A percentile compares a stretch with the other conserved stretches of the same genome.
These are phyloP conservation scores for Scolanthus callimorphus DNA, from an alignment of 92 coral and sea anemone genomes.

Conservation along the genomic window DNA sequence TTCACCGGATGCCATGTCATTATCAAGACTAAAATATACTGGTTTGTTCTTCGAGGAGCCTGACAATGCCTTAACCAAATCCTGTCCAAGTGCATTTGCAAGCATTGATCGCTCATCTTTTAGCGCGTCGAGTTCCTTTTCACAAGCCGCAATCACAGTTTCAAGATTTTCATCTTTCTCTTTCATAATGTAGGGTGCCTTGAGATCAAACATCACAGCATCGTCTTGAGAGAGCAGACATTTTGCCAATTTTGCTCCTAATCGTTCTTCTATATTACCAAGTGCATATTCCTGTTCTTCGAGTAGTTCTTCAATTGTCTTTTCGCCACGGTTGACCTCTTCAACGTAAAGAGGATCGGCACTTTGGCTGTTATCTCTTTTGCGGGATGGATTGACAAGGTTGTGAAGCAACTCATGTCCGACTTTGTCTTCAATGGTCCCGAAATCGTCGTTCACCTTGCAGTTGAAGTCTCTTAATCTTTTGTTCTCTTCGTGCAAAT, in stretches of 20 bases:
- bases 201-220: background rate
- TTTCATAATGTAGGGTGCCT: slow-evolving; percentile 32
- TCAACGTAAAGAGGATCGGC: slow-evolving; percentile 20
- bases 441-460: slow-evolving; percentile 37
- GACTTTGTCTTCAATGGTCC: slow-evolving; percentile 38
- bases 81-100: slow-evolving; percentile 42
- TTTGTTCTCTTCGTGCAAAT: slow-evolving; percentile 46
- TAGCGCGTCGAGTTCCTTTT: slow-evolving; percentile 42
- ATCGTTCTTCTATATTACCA: slow-evolving; percentile 17
- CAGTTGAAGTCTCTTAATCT: slow-evolving; percentile 41
- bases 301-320: slow-evolving; percentile 40
- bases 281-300: slow-evolving; percentile 37
- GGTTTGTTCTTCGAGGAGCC: background rate
- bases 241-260: slow-evolving; percentile 46
- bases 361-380: slow-evolving; percentile 8
- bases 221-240: slow-evolving; percentile 10
- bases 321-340: slow-evolving; percentile 19
- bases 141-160: slow-evolving; percentile 52
- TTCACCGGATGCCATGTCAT: background rate
- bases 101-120: slow-evolving; percentile 32
- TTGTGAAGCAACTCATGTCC: slow-evolving; percentile 52
- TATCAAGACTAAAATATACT: background rate
- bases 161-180: slow-evolving; percentile 54
- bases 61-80: slow-evolving; percentile 38
- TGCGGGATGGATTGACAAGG: slow-evolving; percentile 4